Evolutionary conservation across 1,140 invertebrate species (phyloP), one percentile per base, ranked within the genome.

Genomic region (Ylistrum balloti): DNA sequence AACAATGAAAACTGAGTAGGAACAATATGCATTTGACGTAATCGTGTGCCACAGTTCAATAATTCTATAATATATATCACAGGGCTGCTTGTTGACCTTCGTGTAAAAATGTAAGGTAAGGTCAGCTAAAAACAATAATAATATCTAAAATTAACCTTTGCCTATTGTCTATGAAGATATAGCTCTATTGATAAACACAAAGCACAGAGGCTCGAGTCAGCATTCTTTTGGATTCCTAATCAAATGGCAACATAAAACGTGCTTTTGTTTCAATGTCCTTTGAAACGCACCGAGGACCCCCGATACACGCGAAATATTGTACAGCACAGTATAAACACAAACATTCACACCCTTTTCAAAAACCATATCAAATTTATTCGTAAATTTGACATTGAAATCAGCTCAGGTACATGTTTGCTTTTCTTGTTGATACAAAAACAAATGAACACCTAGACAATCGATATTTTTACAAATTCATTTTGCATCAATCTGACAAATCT

Each of bases 231-330:
- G 56, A 22, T 28, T 74, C 2, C n/a, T 74, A 74, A 74, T 74
- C 56, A 74, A 74, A 74, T 11, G 56, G 22, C 56, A 74, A 0
- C 56, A 74, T 28, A 74, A 28, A 74, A 5, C 17, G 2, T 7
- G 45, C 22, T n/a, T 74, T 74, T 74, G 56, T 74, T 74, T 74
- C 0, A n/a, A 74, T 7, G 56, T 74, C 22, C 56, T 74, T 28
- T 17, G 22, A 74, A 74, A 74, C 56, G 56, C 56, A 74, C 56
- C n/a, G 56, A 74, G n/a, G 56, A 74, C 56, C 56, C 56, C n/a
- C n/a, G 1, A 74, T 74, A 7, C 17, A 74, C 56, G 17, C 5
- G 0, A 28, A 74, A 74, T 74, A 74, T 7, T 74, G n/a, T 74
- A 28, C 56, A 74, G 56, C 56, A 74, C 17, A n/a, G n/a, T 74